Percentiles rank a stretch among this genome's conserved stretches.
Evolutionary conservation across 1,140 invertebrate species (phyloP).

Genomic region (Heliothis virescens): DNA sequence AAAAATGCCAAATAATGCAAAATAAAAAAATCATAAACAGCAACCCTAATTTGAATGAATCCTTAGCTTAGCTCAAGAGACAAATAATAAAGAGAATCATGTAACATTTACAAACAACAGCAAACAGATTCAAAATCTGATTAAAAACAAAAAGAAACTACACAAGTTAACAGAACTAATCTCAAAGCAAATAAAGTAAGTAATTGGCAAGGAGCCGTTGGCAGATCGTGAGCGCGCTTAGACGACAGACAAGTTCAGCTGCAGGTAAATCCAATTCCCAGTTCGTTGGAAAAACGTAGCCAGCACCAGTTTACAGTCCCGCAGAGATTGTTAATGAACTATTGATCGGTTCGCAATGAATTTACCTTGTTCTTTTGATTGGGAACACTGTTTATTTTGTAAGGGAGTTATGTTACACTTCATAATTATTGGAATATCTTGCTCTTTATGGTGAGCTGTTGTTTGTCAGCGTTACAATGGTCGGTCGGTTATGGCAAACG

Average conservation of each 20-base stretch:
- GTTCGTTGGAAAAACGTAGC: conserved; percentile 28
- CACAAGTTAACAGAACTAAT: conserved; percentile 11
- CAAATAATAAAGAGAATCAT: neutral
- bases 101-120: neutral
- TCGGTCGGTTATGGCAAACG: no score
- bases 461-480: no score
- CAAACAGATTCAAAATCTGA: neutral
- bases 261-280: conserved; percentile 37
- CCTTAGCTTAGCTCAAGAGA: no score
- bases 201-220: conserved; percentile 10
- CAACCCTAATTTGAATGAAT: no score
- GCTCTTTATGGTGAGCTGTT: no score
- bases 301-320: conserved; percentile 9
- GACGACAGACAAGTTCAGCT: conserved; percentile 20
- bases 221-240: conserved; percentile 1
- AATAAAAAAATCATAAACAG: no score
- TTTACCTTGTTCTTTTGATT: conserved; percentile 12
- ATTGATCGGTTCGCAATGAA: conserved; percentile 20
- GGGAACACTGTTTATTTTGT: neutral
- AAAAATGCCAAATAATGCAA: no score
- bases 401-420: no score
- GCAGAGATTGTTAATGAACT: conserved; percentile 23
- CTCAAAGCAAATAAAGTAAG: neutral
- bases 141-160: neutral
- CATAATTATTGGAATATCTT: no score